These are phyloP conservation scores for Artibeus lituratus DNA, from an alignment of 2,797 vertebrate genomes.

Conservation along the genomic window DNA sequence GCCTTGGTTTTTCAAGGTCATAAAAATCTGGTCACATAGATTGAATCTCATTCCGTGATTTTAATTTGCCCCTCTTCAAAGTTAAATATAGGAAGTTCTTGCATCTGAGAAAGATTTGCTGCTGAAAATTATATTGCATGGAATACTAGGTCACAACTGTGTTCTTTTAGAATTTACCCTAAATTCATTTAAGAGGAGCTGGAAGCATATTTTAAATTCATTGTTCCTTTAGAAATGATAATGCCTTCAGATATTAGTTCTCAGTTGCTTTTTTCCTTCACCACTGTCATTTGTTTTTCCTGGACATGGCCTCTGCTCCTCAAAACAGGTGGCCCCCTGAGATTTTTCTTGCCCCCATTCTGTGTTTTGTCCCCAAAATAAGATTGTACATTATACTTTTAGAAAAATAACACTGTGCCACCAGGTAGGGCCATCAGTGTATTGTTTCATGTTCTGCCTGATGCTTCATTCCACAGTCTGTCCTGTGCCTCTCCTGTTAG, in stretches of 20 bases:
- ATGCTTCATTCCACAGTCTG: background rate
- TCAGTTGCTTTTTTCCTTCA: background rate
- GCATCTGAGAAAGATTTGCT: conserved; percentile 21
- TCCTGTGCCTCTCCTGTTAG: background rate
- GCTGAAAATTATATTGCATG: conserved; percentile 12
- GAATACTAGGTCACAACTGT: background rate
- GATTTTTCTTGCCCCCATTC: background rate
- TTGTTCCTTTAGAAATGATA: background rate
- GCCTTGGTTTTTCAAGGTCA: conserved; percentile 56
- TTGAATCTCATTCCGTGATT: background rate
- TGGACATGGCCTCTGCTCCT: background rate
- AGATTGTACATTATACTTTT: background rate
- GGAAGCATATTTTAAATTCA: background rate
- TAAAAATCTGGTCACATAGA: background rate
- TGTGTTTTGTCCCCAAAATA: background rate
- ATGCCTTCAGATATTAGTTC: background rate
- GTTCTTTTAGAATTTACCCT: background rate
- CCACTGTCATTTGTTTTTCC: background rate
- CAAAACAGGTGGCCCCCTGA: background rate
- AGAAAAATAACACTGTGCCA: background rate
- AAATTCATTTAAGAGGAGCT: background rate
- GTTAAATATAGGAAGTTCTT: background rate
- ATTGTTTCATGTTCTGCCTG: background rate
- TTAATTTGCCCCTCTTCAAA: conserved; percentile 48
- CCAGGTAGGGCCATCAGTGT: background rate